A percentile compares a stretch with the other conserved stretches of the same genome.
phyloP scores from a whole-genome alignment of 2,113 vertebrate species.

The Chaetorhynchus papuensis region DNA sequence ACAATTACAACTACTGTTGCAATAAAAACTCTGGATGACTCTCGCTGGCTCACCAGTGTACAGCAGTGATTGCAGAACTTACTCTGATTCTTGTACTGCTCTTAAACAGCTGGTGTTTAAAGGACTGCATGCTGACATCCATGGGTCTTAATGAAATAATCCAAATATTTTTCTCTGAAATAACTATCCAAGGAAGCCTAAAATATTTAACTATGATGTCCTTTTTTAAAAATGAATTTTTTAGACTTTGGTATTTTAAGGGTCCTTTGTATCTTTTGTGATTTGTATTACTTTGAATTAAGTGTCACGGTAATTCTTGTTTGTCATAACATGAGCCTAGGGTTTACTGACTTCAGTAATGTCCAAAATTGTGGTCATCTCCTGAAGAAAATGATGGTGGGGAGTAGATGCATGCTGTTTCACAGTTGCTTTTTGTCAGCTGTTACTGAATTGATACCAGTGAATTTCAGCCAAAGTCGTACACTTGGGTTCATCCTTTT shows the following conservation, averaged over 20 bases:
- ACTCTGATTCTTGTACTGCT: neutral
- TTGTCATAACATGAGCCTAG: neutral
- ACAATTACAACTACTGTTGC: neutral
- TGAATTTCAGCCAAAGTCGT: neutral
- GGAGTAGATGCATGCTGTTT: neutral
- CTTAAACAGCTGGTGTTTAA: neutral
- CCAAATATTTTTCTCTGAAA: neutral
- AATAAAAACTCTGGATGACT: neutral
- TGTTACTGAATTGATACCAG: neutral
- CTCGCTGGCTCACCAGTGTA: neutral
- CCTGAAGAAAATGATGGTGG: neutral
- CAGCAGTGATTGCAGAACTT: neutral
- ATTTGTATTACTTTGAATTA: neutral
- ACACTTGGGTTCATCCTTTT: neutral
- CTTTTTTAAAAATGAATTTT: rapidly evolving
- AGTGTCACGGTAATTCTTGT: neutral
- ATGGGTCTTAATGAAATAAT: neutral
- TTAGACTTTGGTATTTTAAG: neutral
- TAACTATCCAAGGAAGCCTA: neutral
- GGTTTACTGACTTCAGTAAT: neutral
- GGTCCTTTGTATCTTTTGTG: neutral
- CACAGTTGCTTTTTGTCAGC: neutral
- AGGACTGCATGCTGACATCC: neutral
- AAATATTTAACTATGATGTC: neutral
- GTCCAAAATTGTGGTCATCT: neutral